phyloP scores from a whole-genome alignment of 1,140 invertebrate genomes.

The Chrysomallon squamiferum region DNA sequence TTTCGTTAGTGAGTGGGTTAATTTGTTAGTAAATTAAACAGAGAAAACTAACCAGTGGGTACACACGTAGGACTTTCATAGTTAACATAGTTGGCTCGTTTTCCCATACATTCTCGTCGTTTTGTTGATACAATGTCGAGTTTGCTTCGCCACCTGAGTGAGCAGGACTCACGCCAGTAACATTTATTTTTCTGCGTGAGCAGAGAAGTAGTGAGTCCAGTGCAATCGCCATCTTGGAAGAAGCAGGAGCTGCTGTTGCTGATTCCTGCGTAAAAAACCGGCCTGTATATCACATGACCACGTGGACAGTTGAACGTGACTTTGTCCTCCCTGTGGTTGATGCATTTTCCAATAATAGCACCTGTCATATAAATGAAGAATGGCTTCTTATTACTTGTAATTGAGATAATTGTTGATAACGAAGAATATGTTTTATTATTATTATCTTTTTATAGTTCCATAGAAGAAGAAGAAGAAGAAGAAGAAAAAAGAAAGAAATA shows the following conservation, averaged over 20 bases:
- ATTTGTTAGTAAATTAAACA: not conserved
- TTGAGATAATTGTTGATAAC: not conserved
- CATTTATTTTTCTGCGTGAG: constrained; percentile 1
- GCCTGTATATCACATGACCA: constrained; percentile 14
- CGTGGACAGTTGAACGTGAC: constrained; percentile 10
- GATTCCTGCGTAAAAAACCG: constrained; percentile 6
- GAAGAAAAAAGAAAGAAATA: too few relatives aligned
- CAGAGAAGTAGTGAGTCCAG: not conserved
- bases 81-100: not conserved
- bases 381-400: not conserved
- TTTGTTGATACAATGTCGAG: not conserved
- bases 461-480: too few relatives aligned
- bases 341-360: constrained; percentile 6
- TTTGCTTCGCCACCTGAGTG: constrained; percentile 1
- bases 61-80: not conserved
- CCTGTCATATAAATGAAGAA: not conserved
- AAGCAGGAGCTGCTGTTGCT: not conserved
- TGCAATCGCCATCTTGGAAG: not conserved
- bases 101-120: not conserved
- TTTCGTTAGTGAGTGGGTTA: too few relatives aligned
- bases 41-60: not conserved
- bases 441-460: too few relatives aligned
- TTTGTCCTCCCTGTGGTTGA: constrained; percentile 5
- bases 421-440: too few relatives aligned
- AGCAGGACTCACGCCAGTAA: not conserved